Percentiles rank a stretch among this genome's conserved stretches.
Evolutionary conservation across 2,888 invertebrate species (phyloP).

Genomic region (Anticlea derivata): DNA sequence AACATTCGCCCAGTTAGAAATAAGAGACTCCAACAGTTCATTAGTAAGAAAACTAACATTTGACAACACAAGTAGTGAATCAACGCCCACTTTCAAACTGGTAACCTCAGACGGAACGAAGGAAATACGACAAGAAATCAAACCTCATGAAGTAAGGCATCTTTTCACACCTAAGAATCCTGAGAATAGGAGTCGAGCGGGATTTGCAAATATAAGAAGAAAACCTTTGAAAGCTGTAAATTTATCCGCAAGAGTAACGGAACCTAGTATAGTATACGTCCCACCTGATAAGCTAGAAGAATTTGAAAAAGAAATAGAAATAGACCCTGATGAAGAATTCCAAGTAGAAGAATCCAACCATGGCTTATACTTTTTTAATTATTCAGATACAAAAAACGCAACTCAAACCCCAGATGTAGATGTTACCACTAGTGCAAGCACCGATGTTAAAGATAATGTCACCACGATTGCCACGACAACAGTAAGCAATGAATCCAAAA

Average conservation of each 20-base stretch:
- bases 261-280: slow-evolving; percentile 67
- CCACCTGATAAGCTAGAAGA: slow-evolving; percentile 77
- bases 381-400: slow-evolving; percentile 74
- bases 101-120: slow-evolving; percentile 67
- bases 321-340: slow-evolving; percentile 81
- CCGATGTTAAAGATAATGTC: slow-evolving; percentile 49
- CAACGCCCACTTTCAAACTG: slow-evolving; percentile 60
- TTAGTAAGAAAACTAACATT: slow-evolving; percentile 70
- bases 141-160: slow-evolving; percentile 75
- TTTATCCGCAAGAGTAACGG: slow-evolving; percentile 58
- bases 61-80: slow-evolving; percentile 69
- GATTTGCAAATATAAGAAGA: slow-evolving; percentile 70
- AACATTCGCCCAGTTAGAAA: slow-evolving; percentile 75
- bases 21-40: slow-evolving; percentile 68
- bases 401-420: slow-evolving; percentile 59
- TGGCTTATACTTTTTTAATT: slow-evolving; percentile 77
- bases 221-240: slow-evolving; percentile 55
- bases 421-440: slow-evolving; percentile 46
- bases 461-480: slow-evolving; percentile 48
- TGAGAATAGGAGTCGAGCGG: slow-evolving; percentile 69
- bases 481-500: slow-evolving; percentile 39
- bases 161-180: slow-evolving; percentile 73
- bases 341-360: slow-evolving; percentile 83
- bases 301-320: slow-evolving; percentile 70
- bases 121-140: slow-evolving; percentile 69